Evolutionary conservation across 2,888 invertebrate species (phyloP), one percentile per base, ranked within the genome.

Genomic region (Archaeoteleia sp.): DNA sequence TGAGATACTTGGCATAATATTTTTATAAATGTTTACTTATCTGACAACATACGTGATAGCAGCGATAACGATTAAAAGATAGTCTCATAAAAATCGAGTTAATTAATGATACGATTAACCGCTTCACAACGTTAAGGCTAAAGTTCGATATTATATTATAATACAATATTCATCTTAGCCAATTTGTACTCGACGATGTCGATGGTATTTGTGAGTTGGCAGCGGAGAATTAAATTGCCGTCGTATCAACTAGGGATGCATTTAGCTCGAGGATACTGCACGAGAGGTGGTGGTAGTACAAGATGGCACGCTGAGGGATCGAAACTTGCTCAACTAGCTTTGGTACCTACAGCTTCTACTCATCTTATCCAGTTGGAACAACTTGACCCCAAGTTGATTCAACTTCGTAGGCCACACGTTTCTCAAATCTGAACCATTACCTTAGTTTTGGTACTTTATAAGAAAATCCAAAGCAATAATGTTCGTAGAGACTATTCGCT

Each of bases 311-410:
- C 76, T 74, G 66, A 79, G 80, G 82, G 82, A 82, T 83, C 82
- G 82, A 82, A 84, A 84, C 83, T 84, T 84, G 81, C 78, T 77
- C 81, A 82, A 83, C 83, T 82, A 78, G 79, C 78, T 77, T 76
- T 74, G 75, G 77, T 79, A 77, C 57, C 67, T 67, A 45, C 76
- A 74, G 68, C 78, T 74, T 75, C 75, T 72, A 71, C 75, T 76
- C 74, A 71, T 81, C 79, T 80, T 81, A 82, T 82, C 82, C 78
- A 78, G 75, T 78, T 76, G 75, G 74, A 74, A 74, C 73, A 80
- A 82, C 80, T 82, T 80, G 70, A 74, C 74, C 58, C 54, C 39
- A 71, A 78, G 73, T 77, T 76, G 72, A 63, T 62, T 68, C 72
- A 79, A 82, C 77, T 80, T 80, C 67, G 72, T 60, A 69, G 78